Base-by-base conservation (phyloP, 2,888 invertebrate genomes). In the Microplitis deprimator region DNA sequence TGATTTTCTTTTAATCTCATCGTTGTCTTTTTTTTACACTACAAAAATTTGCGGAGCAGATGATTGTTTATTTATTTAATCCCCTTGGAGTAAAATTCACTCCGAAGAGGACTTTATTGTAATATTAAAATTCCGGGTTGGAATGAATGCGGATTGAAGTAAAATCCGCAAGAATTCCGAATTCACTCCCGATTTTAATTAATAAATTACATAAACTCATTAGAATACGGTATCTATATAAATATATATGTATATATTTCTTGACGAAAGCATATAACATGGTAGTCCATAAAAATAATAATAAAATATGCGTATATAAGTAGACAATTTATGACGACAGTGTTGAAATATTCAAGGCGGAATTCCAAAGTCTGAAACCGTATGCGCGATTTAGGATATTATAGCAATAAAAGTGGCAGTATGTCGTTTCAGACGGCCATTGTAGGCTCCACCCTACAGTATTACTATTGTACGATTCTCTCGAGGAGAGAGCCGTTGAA, bases 391-490 rank as follows among this genome's bases (percentile, higher is more conserved):
- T 13, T 68, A 39, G 76, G 62, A 77, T 79, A 77, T 79, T 79
- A 80, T 75, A 77, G 71, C 73, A 65, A 81, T 81, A 81, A 80
- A 80, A 67, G 73, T 80, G 65, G 70, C 68, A 76, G 70, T 77
- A 79, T 76, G 76, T 79, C 73, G 68, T 73, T 68, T 65, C 40
- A 68, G 76, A 79, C 72, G 64, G 38, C 77, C 75, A 79, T 81
- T 80, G 75, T 77, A 68, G 71, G 41, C 62, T 73, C 68, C 71
- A 50, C 67, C 71, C 77, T 68, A 59, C 20, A 10, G 68, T 62
- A 38, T 50, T 59, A 40, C 38, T 41, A 50, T 61, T 70, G 68
- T 40, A 50, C 69, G 29, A 71, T 68, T 40, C 40, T 67, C 71
- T 38, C 40, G n/a, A 61, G 39, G 16, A 70, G 70, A 77, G 73